Evolutionary conservation across 2,797 vertebrate genomes (phyloP), one percentile per base, ranked within the genome.

Genomic region (Macropus fuliginosus): DNA sequence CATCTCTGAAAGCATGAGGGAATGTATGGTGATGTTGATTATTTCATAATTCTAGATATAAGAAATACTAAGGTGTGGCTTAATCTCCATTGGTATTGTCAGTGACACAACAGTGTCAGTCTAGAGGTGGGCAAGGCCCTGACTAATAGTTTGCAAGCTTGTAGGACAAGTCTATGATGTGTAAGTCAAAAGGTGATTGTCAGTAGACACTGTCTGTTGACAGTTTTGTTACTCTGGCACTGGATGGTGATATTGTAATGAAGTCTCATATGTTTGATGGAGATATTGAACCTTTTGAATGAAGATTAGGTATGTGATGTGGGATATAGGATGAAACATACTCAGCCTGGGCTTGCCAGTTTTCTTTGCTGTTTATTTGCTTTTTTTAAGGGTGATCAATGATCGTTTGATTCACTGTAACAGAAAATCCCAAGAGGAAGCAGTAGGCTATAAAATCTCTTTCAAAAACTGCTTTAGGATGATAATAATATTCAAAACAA

Each of bases 401-500:
- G 99, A 98, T 91, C 99, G 99, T 97, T 99, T 99, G 50, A 99
- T 99, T 95, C 99, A 99, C 0, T 99, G 98, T 96, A 99, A 98
- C 54, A 99, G 98, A 98, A 99, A 99, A 93, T 99, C 99, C 99
- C 99, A 99, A 29, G 99, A 98, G 96, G 99, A 99, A 1, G 99
- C 99, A 1, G 99, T 99, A 92, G 99, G 99, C 94, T 98, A 28
- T 28, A 96, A 99, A 99, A 98, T 99, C 99, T 50, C 98, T 99
- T 96, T 99, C 99, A 0, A 99, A 99, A 93, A 99, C 99, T 0
- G 99, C 99, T 94, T 99, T 98, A 5, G 99, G 99, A 97, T 99
- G 99, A 97, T 99, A 99, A 98, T 99, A 99, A 98, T 99, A 99
- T 54, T 99, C 99, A n/a, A 99, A 99, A 98, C 99, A 99, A 98